phyloP scores from a whole-genome alignment of 2,113 vertebrate species.

The Plecotus auritus region DNA sequence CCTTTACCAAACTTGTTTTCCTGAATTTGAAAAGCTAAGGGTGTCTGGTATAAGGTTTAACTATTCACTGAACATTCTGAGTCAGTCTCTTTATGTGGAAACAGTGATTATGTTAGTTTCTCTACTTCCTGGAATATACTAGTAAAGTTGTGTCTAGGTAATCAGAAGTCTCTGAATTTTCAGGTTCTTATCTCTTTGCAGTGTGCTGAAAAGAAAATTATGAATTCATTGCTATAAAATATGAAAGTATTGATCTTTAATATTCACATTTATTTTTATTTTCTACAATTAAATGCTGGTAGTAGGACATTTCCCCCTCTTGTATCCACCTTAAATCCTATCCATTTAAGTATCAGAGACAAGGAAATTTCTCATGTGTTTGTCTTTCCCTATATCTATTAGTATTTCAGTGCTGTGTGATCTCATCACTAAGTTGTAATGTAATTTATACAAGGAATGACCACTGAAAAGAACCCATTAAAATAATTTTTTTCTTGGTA shows the following conservation, averaged over 20 bases:
- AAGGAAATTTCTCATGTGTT: neutral
- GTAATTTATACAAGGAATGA: neutral
- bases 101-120: neutral
- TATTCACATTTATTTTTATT: neutral
- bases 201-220: neutral
- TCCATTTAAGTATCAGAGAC: neutral
- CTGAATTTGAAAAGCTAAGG: neutral
- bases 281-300: neutral
- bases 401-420: neutral
- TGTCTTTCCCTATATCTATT: neutral
- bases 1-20: neutral
- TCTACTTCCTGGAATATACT: neutral
- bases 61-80: neutral
- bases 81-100: neutral
- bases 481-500: neutral
- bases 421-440: neutral
- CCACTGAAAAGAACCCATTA: neutral
- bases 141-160: neutral
- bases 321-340: neutral
- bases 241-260: neutral
- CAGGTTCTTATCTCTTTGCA: neutral
- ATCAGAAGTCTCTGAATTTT: neutral
- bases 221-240: slow-evolving; percentile 8
- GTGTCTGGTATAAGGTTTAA: neutral
- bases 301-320: neutral